Percentiles rank a stretch among this genome's conserved stretches.
Evolutionary conservation across 2,888 invertebrate genomes (phyloP).

Genomic region (Chloroclystis v-ata): DNA sequence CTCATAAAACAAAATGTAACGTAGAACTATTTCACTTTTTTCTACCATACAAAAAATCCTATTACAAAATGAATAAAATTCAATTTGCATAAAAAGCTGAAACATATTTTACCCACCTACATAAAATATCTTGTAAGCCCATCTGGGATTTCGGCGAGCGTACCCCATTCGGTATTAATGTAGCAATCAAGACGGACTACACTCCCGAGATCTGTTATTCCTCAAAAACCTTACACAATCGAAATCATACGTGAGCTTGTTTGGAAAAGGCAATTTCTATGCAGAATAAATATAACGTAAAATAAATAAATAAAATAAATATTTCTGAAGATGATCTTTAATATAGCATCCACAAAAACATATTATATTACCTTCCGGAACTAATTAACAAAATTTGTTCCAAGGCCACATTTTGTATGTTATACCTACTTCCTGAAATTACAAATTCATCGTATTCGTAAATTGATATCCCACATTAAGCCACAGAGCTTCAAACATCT

Average conservation of each 20-base stretch:
- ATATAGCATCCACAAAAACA: too few species aligned
- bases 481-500: constrained; percentile 2
- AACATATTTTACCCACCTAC: constrained; percentile 5
- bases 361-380: too few species aligned
- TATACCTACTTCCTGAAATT: not conserved
- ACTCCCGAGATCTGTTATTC: constrained; percentile 3
- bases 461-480: not conserved
- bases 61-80: constrained; percentile 7
- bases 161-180: constrained; percentile 9
- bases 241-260: not conserved
- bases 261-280: not conserved
- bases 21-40: not conserved
- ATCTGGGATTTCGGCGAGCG: constrained; percentile 12
- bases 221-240: constrained; percentile 3
- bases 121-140: constrained; percentile 8
- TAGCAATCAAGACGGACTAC: constrained; percentile 9
- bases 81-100: constrained; percentile 13
- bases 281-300: too few species aligned
- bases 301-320: too few species aligned
- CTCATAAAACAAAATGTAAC: not conserved
- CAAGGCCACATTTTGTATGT: not conserved
- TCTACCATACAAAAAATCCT: constrained; percentile 5
- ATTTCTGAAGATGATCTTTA: too few species aligned
- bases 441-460: not conserved
- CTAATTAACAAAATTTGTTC: too few species aligned